Evolutionary conservation across 2,113 vertebrate genomes (phyloP).

Genomic region (Machaerirhynchus nigripectus): DNA sequence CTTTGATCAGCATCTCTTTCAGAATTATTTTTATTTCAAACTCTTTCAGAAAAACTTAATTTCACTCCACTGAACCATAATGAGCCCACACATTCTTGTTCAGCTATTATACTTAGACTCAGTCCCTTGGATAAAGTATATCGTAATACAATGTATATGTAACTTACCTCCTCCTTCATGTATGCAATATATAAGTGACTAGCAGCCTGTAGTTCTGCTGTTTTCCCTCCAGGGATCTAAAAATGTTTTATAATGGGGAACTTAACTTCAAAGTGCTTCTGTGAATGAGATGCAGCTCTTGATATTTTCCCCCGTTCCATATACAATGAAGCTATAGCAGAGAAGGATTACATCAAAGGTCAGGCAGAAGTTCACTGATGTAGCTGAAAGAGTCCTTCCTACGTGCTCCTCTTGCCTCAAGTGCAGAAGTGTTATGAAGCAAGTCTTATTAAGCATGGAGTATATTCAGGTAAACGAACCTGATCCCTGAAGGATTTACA

Average conservation of each 20-base stretch:
- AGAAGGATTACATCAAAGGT: neutral
- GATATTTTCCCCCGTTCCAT: neutral
- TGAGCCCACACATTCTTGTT: neutral
- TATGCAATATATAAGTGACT: neutral
- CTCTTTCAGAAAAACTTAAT: neutral
- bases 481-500: slow-evolving; percentile 7
- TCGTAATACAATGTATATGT: neutral
- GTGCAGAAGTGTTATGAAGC: neutral
- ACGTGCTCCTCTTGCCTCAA: neutral
- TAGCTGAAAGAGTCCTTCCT: neutral
- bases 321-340: slow-evolving; percentile 2
- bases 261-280: slow-evolving; percentile 15
- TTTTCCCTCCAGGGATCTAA: neutral
- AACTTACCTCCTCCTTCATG: neutral
- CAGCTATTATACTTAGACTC: neutral
- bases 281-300: slow-evolving; percentile 19
- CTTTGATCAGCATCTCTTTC: neutral
- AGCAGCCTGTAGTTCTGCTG: neutral
- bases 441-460: neutral
- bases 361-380: neutral
- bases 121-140: neutral
- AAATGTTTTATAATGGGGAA: slow-evolving; percentile 8
- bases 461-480: neutral
- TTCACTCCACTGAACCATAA: neutral
- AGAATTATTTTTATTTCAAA: neutral